Evolutionary conservation across 2,888 invertebrate species (phyloP), one percentile per base, ranked within the genome.

Genomic region (Cheilosia grossa): DNA sequence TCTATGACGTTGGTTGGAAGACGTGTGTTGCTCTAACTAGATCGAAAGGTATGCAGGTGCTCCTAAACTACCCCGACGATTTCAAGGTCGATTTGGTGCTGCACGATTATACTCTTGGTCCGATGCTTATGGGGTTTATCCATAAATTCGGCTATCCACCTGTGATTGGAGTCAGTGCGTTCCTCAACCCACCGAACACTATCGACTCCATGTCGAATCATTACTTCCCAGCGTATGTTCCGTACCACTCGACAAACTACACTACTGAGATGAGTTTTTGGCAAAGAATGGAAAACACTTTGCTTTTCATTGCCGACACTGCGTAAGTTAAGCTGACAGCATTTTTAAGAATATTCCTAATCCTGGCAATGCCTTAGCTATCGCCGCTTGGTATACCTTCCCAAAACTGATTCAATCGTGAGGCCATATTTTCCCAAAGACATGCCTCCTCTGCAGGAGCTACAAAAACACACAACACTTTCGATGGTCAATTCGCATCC

Each of bases 401-500:
- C 89, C 4, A 70, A 69, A 7, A 59, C 88, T 5, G 88, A 90
- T 47, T 67, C 69, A 0, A 42, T 88, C 9, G 82, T 89, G 79
- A 73, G 87, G 15, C 83, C 83, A 4, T 59, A 75, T 4, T 56
- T 56, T 0, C 64, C 66, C 0, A 44, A 72, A 9, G 82, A 88
- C 24, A 81, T 87, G 63, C 88, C 89, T 4, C 51, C 73, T 1
- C 24, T 88, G 0, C 75, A 81, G 0, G 87, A 89, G n/a, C 27
- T 90, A 30, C 87, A 88, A 10, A 86, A 87, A 44, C 85, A 78
- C 0, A 86, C 89, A 15, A 78, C 88, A 21, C 7, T 92, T 2
- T 83, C 89, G 13, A 87, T 92, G 15, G 89, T 91, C 0, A 92
- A 92, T 78, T 89, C 89, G 0, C 89, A 91, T 87, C 88, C 90